Evolutionary conservation across 2,113 vertebrate species (phyloP), one percentile per base, ranked within the genome.

Genomic region (Mobula hypostoma): DNA sequence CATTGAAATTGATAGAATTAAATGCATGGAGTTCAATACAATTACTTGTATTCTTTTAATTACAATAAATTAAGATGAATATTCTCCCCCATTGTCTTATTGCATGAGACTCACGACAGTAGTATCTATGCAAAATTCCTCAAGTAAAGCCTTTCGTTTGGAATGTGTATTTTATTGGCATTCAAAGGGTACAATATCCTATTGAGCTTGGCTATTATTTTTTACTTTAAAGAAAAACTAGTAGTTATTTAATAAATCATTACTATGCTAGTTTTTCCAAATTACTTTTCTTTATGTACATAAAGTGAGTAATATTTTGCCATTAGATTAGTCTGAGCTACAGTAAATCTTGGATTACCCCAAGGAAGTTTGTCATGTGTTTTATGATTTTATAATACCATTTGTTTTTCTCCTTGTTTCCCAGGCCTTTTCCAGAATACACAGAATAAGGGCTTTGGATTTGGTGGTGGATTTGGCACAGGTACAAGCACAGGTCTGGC

Each of bases 371-470:
- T 14, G 32, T 27, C 32, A 74, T 74, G 70, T 27, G 24, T 27
- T 93, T 92, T 40, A 24, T 8, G 8, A n/a, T 92, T 72, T 70
- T 92, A 61, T 72, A 70, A 72, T 48, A 24, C 66, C 21, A 70
- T 11, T 0, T 27, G 2, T 5, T 74, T 94, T 78, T 63, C 48
- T 48, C 0, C 95, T 36, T 27, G 88, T 91, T 96, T 94, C 95
- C 85, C 94, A 96, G 97, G 98, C 48, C 96, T 99, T 70, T 99
- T 99, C 72, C 97, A 98, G 94, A 97, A 95, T 96, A 97, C 97
- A 11, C 98, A 98, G 96, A 99, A 98, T 96, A 99, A 99, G 97
- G 98, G 98, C 11, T 99, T 99, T 96, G 98, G 98, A 94, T 99
- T 99, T 95, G 97, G 98, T 4, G 96, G 98, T 79, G 97, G 97